Conservation (phyloP, 1,140 invertebrate genomes). For the Phymastichus coffea region DNA sequence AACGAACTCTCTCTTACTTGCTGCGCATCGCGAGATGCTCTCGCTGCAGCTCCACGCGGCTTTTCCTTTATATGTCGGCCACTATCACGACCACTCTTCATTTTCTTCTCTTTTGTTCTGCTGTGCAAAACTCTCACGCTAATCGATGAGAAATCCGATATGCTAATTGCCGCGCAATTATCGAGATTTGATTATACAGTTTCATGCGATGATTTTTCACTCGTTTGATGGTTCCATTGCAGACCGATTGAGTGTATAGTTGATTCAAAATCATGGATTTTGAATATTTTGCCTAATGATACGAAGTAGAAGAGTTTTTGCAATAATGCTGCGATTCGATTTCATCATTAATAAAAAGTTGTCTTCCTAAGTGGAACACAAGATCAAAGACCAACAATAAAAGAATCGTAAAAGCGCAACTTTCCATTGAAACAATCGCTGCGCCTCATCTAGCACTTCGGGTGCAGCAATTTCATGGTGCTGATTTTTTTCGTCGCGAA, state of each 20-base stretch:
- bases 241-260: no score
- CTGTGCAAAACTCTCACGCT: not conserved
- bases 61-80: conserved; percentile 12
- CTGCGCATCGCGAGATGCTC: not conserved
- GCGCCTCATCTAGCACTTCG: not conserved
- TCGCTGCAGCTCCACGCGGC: conserved; percentile 3
- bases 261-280: no score
- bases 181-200: no score
- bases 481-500: not conserved
- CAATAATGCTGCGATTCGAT: no score
- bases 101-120: not conserved
- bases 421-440: conserved; percentile 6
- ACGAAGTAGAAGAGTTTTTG: no score
- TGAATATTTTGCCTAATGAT: no score
- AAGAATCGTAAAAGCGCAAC: not conserved
- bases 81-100: no score
- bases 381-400: not conserved
- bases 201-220: no score
- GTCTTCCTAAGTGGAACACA: no score
- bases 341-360: no score
- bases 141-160: not conserved
- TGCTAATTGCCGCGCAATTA: no score
- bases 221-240: no score
- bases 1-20: not conserved
- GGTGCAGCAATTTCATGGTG: conserved; percentile 3